Evolutionary conservation across 2,113 vertebrate genomes (phyloP), one percentile per base, ranked within the genome.

Genomic region (Abramis brama): DNA sequence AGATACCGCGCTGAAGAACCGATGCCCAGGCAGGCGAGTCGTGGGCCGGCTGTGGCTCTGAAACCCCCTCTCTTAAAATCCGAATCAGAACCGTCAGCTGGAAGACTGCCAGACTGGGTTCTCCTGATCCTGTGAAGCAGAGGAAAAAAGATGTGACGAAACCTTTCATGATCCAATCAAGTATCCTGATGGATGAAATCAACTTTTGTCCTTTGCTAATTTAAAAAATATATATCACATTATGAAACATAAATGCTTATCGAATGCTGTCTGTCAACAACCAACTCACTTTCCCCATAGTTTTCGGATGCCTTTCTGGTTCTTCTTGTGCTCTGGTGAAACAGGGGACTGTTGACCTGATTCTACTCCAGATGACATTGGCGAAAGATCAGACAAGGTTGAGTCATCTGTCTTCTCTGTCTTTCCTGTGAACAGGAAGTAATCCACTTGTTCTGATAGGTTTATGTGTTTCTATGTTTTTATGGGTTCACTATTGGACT

Each of bases 251-350:
- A n/a, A 43, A 73, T 39, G 36, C 10, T 73, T 68, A 15, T 68
- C 8, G 0, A 9, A 36, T 33, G 66, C 8, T 2, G 66, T 70
- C 17, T 70, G 36, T 21, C 36, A 21, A 2, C 10, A 15, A 8
- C 17, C 30, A 12, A 13, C 97, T 94, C 94, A 99, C 98, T 96
- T 99, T 90, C 98, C 98, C 98, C 97, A 99, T 83, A 99, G 96
- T 85, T 97, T 99, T 92, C 93, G 97, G 87, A 99, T 97, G 86
- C 98, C 97, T 93, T 96, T 96, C 87, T 97, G 96, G 82, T 90
- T 96, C 91, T 96, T 98, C 92, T 94, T 97, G 91, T 93, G 95
- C 88, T 99, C 98, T 19, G 96, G 94, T 47, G 96, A 96, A 89
- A 97, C 76, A 0, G 96, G 96, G 52, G 97, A 97, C 25, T 96